Conservation (phyloP, 2,888 invertebrate species). For the Branchellion lobata region DNA sequence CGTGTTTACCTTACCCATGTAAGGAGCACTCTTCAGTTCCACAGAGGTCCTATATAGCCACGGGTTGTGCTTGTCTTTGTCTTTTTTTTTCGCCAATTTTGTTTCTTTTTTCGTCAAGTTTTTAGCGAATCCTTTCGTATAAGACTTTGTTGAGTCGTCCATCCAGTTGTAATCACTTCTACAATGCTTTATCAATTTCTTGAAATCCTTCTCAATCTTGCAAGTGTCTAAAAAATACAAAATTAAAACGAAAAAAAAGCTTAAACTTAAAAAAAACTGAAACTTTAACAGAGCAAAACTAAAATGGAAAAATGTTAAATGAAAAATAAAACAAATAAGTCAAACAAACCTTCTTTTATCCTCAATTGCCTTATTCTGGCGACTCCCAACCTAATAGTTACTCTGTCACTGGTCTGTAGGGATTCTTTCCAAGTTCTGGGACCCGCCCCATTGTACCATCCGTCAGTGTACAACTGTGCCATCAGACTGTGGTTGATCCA, state of each 20-base stretch:
- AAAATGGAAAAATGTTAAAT: neutral
- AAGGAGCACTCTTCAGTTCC: slow-evolving; percentile 62
- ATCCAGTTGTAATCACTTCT: slow-evolving; percentile 60
- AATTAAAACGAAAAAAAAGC: neutral
- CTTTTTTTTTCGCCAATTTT: slow-evolving; percentile 21
- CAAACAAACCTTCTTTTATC: slow-evolving; percentile 57
- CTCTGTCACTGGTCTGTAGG: slow-evolving; percentile 57
- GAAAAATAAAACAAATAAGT: neutral
- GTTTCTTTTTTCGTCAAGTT: slow-evolving; percentile 43
- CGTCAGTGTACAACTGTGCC: slow-evolving; percentile 57
- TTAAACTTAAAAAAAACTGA: neutral
- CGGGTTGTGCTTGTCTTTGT: slow-evolving; percentile 53
- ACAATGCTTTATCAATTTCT: slow-evolving; percentile 57
- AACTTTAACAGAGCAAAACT: neutral
- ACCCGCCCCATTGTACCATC: slow-evolving; percentile 58
- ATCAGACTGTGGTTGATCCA: slow-evolving; percentile 58
- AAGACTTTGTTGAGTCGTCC: slow-evolving; percentile 60
- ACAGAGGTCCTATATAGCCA: slow-evolving; percentile 62
- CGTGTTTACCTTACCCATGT: slow-evolving; percentile 60
- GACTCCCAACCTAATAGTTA: slow-evolving; percentile 59
- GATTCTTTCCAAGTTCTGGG: slow-evolving; percentile 59
- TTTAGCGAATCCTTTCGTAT: slow-evolving; percentile 57
- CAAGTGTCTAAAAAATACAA: slow-evolving; percentile 56
- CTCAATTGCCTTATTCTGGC: slow-evolving; percentile 59
- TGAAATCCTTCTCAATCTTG: slow-evolving; percentile 54